Conservation (phyloP, 2,113 vertebrate genomes). For the Eurystomus gularis region DNA sequence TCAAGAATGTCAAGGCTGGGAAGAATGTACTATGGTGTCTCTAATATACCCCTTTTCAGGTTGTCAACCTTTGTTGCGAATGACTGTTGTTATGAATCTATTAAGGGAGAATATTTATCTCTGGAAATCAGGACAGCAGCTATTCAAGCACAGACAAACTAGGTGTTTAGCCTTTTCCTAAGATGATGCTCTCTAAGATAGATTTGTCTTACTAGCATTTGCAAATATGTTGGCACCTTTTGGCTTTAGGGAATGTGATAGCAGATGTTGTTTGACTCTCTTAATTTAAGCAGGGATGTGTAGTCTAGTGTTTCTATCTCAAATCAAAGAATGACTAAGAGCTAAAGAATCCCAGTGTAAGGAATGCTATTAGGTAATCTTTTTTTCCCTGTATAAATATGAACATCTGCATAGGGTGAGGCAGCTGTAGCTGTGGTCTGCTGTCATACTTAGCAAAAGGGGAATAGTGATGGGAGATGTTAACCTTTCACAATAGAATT, state of each 20-base stretch:
- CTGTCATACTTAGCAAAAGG: neutral
- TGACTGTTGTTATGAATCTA: neutral
- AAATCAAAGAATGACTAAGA: constrained; percentile 10
- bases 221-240: neutral
- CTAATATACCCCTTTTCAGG: neutral
- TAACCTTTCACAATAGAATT: neutral
- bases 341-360: neutral
- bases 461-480: neutral
- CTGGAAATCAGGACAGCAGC: neutral
- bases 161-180: neutral
- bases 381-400: neutral
- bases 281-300: neutral
- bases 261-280: constrained; percentile 36
- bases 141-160: neutral
- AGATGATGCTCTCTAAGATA: neutral
- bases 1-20: neutral
- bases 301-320: neutral
- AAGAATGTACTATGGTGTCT: neutral
- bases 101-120: neutral
- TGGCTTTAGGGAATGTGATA: neutral
- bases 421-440: neutral
- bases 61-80: neutral
- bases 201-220: neutral
- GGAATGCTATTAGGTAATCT: neutral
- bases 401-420: constrained; percentile 19